Base-by-base conservation (phyloP, 2,888 invertebrate genomes). In the Plebejus melissa region DNA sequence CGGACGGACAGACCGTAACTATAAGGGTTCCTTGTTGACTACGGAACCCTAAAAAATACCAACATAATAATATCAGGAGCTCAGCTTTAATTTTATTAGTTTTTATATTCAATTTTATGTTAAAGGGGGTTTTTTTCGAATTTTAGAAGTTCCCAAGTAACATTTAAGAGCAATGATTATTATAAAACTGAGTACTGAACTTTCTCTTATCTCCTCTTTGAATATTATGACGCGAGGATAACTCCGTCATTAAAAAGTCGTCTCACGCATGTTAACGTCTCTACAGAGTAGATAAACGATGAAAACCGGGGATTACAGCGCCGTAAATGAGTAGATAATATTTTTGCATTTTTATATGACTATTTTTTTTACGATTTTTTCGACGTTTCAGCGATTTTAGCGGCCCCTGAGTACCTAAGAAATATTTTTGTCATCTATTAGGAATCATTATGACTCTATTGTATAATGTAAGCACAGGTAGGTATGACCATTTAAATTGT, bases 201-300 rank as follows among this genome's bases (percentile, higher is more conserved):
- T 65, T 60, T 32, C 32, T 13, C 65, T 65, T 65, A 65, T 65
- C 65, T 32, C 65, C 32, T 65, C 65, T 65, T 36, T 13, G 36
- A 65, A 16, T 65, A 36, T 65, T 65, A 36, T 65, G 65, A 65
- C 9, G 65, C 13, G 11, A 13, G 16, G 41, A 74, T 79, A 76
- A 77, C 46, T 57, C 11, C 76, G n/a, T 54, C 38, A 71, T 71
- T 71, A 46, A 41, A 71, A 71, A 46, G 46, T 71, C 71, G 46
- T 41, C 46, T 46, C 41, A 71, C 41, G 71, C 71, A 71, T 71
- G 41, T 46, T 13, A 22, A 46, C 22, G 41, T 71, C 71, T 22
- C 38, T 22, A 28, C 11, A 41, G 71, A 46, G 22, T 71, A 46
- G 41, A 71, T 71, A 65, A 65, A 65, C 65, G 65, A 65, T 65